Percentiles rank a stretch among this genome's conserved stretches.
Evolutionary conservation across 1,140 invertebrate species (phyloP).

Genomic region (Callitettix versicolor): DNA sequence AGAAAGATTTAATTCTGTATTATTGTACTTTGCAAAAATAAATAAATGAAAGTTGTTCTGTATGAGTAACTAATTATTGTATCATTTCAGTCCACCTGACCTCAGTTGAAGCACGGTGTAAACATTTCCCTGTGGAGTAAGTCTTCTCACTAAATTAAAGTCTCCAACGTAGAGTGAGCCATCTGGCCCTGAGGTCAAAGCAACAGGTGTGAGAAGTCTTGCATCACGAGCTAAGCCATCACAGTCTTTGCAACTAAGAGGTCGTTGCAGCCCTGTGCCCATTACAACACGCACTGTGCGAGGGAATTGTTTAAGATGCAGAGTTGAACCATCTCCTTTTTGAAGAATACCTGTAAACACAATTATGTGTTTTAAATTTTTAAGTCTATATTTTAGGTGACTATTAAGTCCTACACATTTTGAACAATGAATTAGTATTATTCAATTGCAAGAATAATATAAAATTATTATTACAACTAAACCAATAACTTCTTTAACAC

Average conservation of each 20-base stretch:
- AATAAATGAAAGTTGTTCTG: too few relatives aligned
- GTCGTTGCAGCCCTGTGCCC: slow-evolving; percentile 82
- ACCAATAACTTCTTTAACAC: too few relatives aligned
- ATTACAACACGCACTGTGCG: slow-evolving; percentile 82
- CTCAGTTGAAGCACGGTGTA: slow-evolving; percentile 87
- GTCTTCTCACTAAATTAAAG: slow-evolving; percentile 87
- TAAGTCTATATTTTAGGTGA: slow-evolving; percentile 1
- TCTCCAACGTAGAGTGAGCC: slow-evolving; percentile 95
- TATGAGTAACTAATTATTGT: too few relatives aligned
- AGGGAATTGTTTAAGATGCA: slow-evolving; percentile 91
- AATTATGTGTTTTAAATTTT: neutral
- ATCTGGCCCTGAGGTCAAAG: slow-evolving; percentile 86
- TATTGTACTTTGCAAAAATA: too few relatives aligned
- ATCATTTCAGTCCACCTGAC: too few relatives aligned
- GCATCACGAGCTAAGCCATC: slow-evolving; percentile 79
- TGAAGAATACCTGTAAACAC: slow-evolving; percentile 64
- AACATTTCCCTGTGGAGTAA: slow-evolving; percentile 83
- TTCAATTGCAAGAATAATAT: too few relatives aligned
- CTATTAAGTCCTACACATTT: too few relatives aligned
- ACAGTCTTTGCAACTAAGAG: slow-evolving; percentile 66
- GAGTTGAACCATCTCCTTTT: slow-evolving; percentile 87
- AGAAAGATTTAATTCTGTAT: too few relatives aligned
- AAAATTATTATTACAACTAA: neutral
- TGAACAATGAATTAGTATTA: too few relatives aligned
- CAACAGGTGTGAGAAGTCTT: slow-evolving; percentile 79